These are phyloP conservation scores for Buathra laborator DNA, from an alignment of 2,888 invertebrate species.

Conservation along the genomic window DNA sequence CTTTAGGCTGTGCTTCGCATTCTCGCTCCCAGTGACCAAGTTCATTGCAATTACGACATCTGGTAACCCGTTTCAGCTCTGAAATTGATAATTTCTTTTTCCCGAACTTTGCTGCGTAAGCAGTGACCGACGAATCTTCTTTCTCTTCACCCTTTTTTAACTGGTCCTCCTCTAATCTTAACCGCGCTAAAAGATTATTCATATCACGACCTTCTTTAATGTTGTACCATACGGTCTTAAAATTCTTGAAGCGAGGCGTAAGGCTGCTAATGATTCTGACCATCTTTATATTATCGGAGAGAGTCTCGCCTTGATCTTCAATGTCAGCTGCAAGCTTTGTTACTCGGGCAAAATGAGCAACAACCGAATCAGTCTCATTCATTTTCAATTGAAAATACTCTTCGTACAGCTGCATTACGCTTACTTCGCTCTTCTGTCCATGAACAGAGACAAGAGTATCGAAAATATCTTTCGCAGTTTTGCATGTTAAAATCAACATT, in stretches of 20 bases:
- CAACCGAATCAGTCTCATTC: constrained; percentile 35
- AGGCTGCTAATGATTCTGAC: constrained; percentile 42
- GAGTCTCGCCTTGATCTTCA: constrained; percentile 46
- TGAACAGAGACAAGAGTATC: constrained; percentile 4
- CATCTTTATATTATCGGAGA: constrained; percentile 54
- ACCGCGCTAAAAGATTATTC: constrained; percentile 26
- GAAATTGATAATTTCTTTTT: background rate
- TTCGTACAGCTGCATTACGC: constrained; percentile 42
- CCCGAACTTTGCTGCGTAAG: constrained; percentile 11
- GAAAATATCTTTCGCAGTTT: constrained; percentile 30
- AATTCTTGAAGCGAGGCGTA: constrained; percentile 31
- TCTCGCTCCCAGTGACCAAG: constrained; percentile 70
- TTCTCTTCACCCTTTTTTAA: constrained; percentile 7
- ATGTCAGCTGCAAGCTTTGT: constrained; percentile 40
- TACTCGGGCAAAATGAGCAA: constrained; percentile 29
- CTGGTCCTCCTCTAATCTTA: constrained; percentile 38
- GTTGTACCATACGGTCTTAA: constrained; percentile 37
- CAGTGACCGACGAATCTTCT: background rate
- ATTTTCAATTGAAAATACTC: constrained; percentile 45
- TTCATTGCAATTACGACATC: constrained; percentile 64
- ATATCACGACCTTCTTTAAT: constrained; percentile 48
- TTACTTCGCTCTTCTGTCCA: constrained; percentile 30
- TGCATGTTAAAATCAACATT: constrained; percentile 12
- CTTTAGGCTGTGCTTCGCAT: constrained; percentile 62
- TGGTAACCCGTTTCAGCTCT: constrained; percentile 57